Base-by-base conservation (phyloP, 2,888 invertebrate genomes). In the Chaetogeoica ovagalla region DNA sequence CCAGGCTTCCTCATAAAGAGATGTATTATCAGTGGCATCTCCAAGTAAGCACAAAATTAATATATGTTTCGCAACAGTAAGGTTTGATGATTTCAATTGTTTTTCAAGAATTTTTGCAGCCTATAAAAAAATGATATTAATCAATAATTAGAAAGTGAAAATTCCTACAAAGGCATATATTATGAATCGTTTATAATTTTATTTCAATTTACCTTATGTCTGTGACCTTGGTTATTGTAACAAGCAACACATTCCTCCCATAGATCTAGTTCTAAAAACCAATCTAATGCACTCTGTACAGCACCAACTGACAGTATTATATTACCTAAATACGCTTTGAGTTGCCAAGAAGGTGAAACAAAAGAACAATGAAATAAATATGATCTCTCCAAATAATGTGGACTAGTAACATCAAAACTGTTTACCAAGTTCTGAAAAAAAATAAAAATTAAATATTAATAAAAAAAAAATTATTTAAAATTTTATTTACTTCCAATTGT, bases 221-320 rank as follows among this genome's bases (percentile, higher is more conserved):
- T 88, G 83, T 96, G 87, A 84, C 95, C 92, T 82, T 98, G 86
- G 82, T 91, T 87, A 62, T 94, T 93, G 85, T 98, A 98, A 87
- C 98, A 98, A 2, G 91, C 89, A 77, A 99, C 94, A 48, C 96
- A 94, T 83, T 96, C 93, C 84, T 97, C 95, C 97, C 98, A 99
- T 39, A 93, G 87, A 84, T 94, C 90, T 39, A 97, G 87, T 70
- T 89, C 88, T 39, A 91, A 87, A 86, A 91, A 96, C 75, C 94
- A 87, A 83, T 95, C 94, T 30, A 96, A 87, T 1, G 97, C 96
- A 6, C 92, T 91, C 86, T 96, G 96, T 4, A 93, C 90, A 82
- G 94, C 89, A 13, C 97, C 97, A 72, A 97, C 86, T 83, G 92
- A 92, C 1, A 94, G 86, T 85, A 95, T 90, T 76, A 96, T 85